phyloP scores from a whole-genome alignment of 2,113 vertebrate genomes.

The Phyllopteryx taeniolatus region DNA sequence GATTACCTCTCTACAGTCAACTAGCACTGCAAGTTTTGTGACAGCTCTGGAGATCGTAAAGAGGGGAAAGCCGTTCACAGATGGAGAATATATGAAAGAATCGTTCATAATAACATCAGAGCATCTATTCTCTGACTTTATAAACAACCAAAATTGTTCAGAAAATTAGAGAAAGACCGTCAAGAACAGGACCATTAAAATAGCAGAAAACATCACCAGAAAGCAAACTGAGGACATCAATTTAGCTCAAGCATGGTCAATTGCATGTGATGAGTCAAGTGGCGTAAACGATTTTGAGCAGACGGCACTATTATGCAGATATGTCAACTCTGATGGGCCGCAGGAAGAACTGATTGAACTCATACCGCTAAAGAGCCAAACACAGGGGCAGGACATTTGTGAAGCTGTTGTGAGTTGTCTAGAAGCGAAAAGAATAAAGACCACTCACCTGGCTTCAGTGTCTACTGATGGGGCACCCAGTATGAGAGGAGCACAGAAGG shows the following conservation, averaged over 20 bases:
- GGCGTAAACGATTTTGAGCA: constrained; percentile 28
- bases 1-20: too few species aligned
- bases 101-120: background rate
- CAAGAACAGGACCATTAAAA: constrained; percentile 33
- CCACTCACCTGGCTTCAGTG: constrained; percentile 6
- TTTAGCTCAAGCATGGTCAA: constrained; percentile 18
- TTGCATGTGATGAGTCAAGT: constrained; percentile 8
- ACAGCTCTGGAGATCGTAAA: too few species aligned
- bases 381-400: background rate
- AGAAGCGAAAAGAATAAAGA: constrained; percentile 13
- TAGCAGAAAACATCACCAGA: constrained; percentile 40
- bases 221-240: constrained; percentile 34
- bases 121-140: constrained; percentile 23
- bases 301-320: constrained; percentile 8
- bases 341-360: constrained; percentile 14
- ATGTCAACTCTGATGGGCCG: constrained; percentile 13
- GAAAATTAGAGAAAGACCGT: constrained; percentile 45
- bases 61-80: too few species aligned
- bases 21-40: too few species aligned
- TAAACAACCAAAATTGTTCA: constrained; percentile 43
- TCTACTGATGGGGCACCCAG: constrained; percentile 31
- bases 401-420: constrained; percentile 3
- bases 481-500: constrained; percentile 39
- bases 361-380: constrained; percentile 14
- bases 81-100: background rate